Evolutionary conservation across 53 echinoderm and acorn worm genomes (phyloP), one percentile per base, ranked within the genome.

Genomic region (Zoroaster sp.): DNA sequence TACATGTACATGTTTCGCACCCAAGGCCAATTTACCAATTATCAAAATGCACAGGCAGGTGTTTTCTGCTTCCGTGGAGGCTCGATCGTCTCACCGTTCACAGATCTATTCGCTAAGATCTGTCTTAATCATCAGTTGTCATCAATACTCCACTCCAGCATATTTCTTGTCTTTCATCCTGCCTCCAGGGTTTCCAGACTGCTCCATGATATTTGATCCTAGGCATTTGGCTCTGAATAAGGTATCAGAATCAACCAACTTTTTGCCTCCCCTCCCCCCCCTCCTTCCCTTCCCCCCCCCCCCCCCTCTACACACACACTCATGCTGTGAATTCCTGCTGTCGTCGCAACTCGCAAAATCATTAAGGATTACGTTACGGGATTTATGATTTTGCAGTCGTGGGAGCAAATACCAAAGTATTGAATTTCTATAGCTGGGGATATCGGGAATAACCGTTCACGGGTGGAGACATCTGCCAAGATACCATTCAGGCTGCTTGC

Each of bases 21-120:
- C 85, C 85, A 71, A 69, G 71, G 70, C 85, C 85, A 70, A 36
- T 82, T 85, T 49, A 40, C 35, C 85, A 49, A 85, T 85, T 85
- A 85, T 85, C 70, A 67, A 35, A 71, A 71, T 47, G 46, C 70
- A 44, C 47, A 85, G 85, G 85, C 85, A 85, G 85, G 85, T 85
- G 85, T 85, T 83, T 85, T 28, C 23, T 47, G 46, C 85, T 85
- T 42, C 18, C 72, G 35, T 13, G 71, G 14, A 28, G 69, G 69
- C 70, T 36, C 69, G 69, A 66, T 71, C n/a, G 49, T n/a, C n/a
- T n/a, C n/a, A n/a, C n/a, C n/a, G n/a, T n/a, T n/a, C n/a, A n/a
- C n/a, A n/a, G n/a, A n/a, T 79, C 79, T 55, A 39, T 43, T 33
- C 47, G 78, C 78, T 35, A 30, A 71, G 20, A 69, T n/a, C 69